Evolutionary conservation across 2,797 vertebrate genomes (phyloP).

Genomic region (Dicrostonyx torquatus): DNA sequence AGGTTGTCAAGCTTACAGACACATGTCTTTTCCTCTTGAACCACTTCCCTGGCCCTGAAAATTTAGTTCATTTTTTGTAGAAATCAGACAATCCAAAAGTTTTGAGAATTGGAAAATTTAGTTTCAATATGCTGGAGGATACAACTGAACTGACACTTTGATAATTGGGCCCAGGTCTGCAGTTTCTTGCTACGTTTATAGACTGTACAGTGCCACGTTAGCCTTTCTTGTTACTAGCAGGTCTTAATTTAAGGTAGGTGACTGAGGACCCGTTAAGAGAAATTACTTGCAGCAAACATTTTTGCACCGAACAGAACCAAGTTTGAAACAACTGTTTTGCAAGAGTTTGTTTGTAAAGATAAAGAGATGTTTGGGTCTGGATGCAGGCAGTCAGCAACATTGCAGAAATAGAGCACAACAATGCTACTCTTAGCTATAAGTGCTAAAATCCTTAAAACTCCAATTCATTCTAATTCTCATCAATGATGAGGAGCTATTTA

Average conservation of each 20-base stretch:
- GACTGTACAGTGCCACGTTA: too few species aligned
- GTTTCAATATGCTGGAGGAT: neutral
- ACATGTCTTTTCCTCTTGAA: neutral
- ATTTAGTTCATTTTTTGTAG: neutral
- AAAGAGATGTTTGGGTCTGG: neutral
- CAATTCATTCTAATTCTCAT: neutral
- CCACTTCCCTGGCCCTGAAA: neutral
- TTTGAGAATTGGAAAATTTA: neutral
- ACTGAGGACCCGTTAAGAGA: neutral
- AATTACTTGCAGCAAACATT: neutral
- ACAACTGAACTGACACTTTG: neutral
- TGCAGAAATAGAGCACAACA: neutral
- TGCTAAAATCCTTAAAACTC: neutral
- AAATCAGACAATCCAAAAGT: neutral
- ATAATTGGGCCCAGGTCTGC: neutral
- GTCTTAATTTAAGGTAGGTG: neutral
- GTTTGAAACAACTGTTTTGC: neutral
- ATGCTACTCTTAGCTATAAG: too few species aligned
- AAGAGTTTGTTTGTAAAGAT: neutral
- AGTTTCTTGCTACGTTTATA: neutral
- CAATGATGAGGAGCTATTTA: neutral
- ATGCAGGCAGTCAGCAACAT: too few species aligned
- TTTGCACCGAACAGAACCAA: neutral
- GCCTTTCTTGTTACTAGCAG: neutral
- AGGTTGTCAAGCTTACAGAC: neutral